Base-by-base conservation (phyloP, 2,888 invertebrate genomes). In the Ennomos quercinarius region DNA sequence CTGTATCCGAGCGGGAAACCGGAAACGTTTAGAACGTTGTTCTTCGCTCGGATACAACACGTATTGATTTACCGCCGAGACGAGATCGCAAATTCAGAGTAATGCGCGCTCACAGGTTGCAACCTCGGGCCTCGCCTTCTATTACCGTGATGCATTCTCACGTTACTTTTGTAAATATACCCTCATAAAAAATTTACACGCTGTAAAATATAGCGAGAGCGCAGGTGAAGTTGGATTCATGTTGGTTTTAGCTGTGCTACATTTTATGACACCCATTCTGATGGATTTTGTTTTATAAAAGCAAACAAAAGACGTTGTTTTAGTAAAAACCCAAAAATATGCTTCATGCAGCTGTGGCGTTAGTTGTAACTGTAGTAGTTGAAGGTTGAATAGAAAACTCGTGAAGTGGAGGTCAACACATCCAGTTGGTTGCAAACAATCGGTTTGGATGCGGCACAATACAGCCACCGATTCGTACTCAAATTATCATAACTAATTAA, bases 401-500 rank as follows among this genome's bases (percentile, higher is more conserved):
- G 60, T 60, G 55, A 63, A 62, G 62, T 59, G 57, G 45, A 49
- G 53, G 45, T 41, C 44, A 40, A 50, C 41, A 50, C 37, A 27
- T 42, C 27, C 48, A 13, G 42, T 11, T 38, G 64, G 65, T 62
- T 70, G 68, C 67, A 68, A 74, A 79, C 77, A 80, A 81, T 78
- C 71, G 67, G 62, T 63, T 57, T 63, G 66, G 66, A 65, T 63
- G 64, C 69, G 65, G 68, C 57, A 60, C 50, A 45, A 57, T 57
- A 43, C 50, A 10, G 10, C 34, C 61, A 57, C 69, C 69, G 67
- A 69, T 10, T 41, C 41, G 45, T 50, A 45, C 56, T 50, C n/a
- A n/a, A 39, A 45, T 50, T 45, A 40, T 71, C 67, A 66, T 63
- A 73, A 80, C 77, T 78, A 77, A 79, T 80, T 76, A 78, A n/a